Conservation (phyloP, 1,140 invertebrate genomes). For the Drosophila leontia region DNA sequence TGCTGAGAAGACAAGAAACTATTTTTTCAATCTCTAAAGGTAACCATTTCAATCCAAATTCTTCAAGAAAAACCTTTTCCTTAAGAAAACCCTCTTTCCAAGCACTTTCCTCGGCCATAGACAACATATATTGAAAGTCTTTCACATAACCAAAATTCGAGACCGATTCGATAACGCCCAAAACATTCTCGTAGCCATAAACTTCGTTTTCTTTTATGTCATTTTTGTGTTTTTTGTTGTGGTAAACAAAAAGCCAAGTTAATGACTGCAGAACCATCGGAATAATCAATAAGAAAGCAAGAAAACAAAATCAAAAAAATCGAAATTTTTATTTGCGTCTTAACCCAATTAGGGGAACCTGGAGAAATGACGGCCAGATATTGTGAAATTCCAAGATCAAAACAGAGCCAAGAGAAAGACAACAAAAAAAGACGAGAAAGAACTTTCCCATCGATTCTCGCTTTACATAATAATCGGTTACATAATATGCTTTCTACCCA, state of each 20-base stretch:
- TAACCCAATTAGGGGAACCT: slow-evolving; percentile 31
- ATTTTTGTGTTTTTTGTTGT: slow-evolving; percentile 27
- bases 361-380: slow-evolving; percentile 37
- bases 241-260: slow-evolving; percentile 32
- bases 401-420: slow-evolving; percentile 26
- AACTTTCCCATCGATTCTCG: slow-evolving; percentile 51
- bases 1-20: neutral
- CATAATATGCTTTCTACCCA: slow-evolving; percentile 62
- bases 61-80: too few species aligned
- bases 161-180: neutral
- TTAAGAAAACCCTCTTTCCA: too few species aligned
- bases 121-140: slow-evolving; percentile 5
- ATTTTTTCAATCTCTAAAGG: neutral
- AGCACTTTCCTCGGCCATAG: slow-evolving; percentile 11
- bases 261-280: slow-evolving; percentile 31
- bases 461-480: slow-evolving; percentile 55
- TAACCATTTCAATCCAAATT: neutral
- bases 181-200: slow-evolving; percentile 10
- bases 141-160: neutral
- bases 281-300: slow-evolving; percentile 25
- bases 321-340: slow-evolving; percentile 54
- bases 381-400: slow-evolving; percentile 57
- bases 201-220: slow-evolving; percentile 34
- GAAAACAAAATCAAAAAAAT: slow-evolving; percentile 28
- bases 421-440: slow-evolving; percentile 24